Percentiles rank a stretch among this genome's conserved stretches.
Conservation (phyloP, 37 sponge, comb jelly and placozoan genomes). For the Chondrosia reniformis region DNA sequence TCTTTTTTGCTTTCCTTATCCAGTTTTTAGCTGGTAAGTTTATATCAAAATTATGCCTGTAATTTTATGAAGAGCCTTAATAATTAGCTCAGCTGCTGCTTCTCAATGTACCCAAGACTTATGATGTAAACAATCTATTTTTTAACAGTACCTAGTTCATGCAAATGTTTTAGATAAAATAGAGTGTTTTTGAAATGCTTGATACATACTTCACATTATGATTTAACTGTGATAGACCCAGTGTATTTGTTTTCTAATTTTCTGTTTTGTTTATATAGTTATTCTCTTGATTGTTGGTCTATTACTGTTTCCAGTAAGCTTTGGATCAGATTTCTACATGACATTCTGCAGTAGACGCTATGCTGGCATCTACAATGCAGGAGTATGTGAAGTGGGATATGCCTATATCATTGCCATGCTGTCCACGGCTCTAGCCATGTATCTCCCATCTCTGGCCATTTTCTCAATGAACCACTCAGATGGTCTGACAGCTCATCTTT, state of each 20-base stretch:
- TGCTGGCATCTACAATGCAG: constrained; percentile 51
- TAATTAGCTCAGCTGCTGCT: background rate
- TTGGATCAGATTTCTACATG: constrained; percentile 46
- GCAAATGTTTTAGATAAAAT: too few relatives aligned
- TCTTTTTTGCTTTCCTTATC: constrained; percentile 43
- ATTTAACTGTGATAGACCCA: too few relatives aligned
- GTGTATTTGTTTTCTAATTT: too few relatives aligned
- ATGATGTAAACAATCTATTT: too few relatives aligned
- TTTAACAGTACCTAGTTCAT: too few relatives aligned
- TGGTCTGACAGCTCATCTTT: constrained; percentile 52
- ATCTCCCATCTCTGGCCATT: constrained; percentile 69
- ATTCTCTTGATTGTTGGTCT: constrained; percentile 37
- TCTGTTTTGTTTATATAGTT: constrained; percentile 18
- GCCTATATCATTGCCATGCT: constrained; percentile 53
- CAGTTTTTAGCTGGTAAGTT: constrained; percentile 54
- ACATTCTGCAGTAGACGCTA: constrained; percentile 42
- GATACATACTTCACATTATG: too few relatives aligned
- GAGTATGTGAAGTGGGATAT: constrained; percentile 57
- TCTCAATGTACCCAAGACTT: too few relatives aligned
- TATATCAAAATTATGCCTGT: background rate
- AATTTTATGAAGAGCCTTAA: too few relatives aligned
- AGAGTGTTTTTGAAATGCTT: too few relatives aligned
- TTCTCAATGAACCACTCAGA: constrained; percentile 77
- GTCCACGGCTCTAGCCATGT: constrained; percentile 45
- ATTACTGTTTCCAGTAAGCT: constrained; percentile 52